Evolutionary conservation across 2,888 invertebrate species (phyloP).

Genomic region (Oxycera nigricornis): DNA sequence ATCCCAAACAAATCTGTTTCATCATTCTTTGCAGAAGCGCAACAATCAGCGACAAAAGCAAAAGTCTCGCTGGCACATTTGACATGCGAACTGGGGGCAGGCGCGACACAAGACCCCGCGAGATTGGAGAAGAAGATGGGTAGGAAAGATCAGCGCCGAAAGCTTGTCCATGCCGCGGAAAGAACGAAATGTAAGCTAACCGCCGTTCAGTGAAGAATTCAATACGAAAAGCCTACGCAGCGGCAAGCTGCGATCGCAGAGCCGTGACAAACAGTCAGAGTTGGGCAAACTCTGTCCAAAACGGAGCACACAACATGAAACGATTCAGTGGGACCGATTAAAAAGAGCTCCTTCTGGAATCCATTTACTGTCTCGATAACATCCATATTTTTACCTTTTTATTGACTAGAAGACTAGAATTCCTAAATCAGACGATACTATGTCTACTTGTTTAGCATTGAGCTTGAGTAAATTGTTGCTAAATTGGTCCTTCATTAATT

Average conservation of each 20-base stretch:
- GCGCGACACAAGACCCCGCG: neutral
- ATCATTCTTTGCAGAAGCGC: neutral
- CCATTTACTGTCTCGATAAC: no score
- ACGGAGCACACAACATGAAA: no score
- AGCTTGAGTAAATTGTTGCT: no score
- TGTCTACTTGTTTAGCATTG: no score
- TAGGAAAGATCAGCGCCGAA: neutral
- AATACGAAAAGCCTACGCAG: neutral
- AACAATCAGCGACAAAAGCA: neutral
- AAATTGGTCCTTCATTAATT: no score
- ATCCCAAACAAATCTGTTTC: neutral
- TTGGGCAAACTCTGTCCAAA: no score
- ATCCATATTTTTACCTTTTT: no score
- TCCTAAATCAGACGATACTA: no score
- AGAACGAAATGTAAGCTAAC: neutral
- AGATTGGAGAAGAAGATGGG: neutral
- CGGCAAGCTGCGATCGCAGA: neutral
- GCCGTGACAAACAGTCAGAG: no score
- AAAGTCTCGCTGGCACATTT: neutral
- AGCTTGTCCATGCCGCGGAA: neutral
- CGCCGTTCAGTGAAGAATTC: neutral
- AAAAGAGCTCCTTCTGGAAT: no score
- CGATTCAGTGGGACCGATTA: no score
- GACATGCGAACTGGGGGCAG: neutral
- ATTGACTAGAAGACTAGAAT: no score